Evolutionary conservation across 2,797 vertebrate species (phyloP).

Genomic region (Acanthurus tractus): DNA sequence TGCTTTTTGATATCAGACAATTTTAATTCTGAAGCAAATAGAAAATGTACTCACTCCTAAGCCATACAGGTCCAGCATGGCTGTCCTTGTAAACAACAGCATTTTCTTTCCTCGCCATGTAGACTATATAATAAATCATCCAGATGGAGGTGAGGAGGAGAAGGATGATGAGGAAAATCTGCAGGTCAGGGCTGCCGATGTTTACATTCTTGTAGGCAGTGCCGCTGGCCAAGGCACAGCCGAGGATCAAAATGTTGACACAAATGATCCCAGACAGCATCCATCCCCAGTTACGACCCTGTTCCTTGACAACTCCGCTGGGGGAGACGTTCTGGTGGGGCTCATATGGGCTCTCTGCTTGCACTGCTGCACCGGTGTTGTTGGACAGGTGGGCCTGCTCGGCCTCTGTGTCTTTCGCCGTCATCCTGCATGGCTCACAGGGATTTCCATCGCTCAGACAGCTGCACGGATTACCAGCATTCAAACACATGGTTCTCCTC

Average conservation of each 20-base stretch:
- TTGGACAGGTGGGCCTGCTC: slow-evolving; percentile 66
- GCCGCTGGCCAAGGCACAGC: slow-evolving; percentile 90
- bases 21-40: background rate
- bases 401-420: slow-evolving; percentile 64
- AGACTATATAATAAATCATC: slow-evolving; percentile 90
- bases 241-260: slow-evolving; percentile 90
- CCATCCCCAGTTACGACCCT: slow-evolving; percentile 89
- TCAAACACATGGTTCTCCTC: slow-evolving; percentile 69
- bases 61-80: slow-evolving; percentile 96
- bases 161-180: slow-evolving; percentile 90
- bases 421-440: slow-evolving; percentile 81
- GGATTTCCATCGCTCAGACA: slow-evolving; percentile 61
- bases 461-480: slow-evolving; percentile 50
- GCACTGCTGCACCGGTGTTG: slow-evolving; percentile 28
- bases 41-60: slow-evolving; percentile 87
- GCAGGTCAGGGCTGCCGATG: slow-evolving; percentile 85
- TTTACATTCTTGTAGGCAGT: slow-evolving; percentile 86
- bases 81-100: slow-evolving; percentile 90
- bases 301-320: slow-evolving; percentile 70
- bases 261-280: slow-evolving; percentile 91
- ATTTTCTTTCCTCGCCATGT: slow-evolving; percentile 76
- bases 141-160: slow-evolving; percentile 89
- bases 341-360: background rate
- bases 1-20: background rate
- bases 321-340: slow-evolving; percentile 45